phyloP scores from a whole-genome alignment of 2,888 invertebrate species.

The Caenorhabditis auriculariae region DNA sequence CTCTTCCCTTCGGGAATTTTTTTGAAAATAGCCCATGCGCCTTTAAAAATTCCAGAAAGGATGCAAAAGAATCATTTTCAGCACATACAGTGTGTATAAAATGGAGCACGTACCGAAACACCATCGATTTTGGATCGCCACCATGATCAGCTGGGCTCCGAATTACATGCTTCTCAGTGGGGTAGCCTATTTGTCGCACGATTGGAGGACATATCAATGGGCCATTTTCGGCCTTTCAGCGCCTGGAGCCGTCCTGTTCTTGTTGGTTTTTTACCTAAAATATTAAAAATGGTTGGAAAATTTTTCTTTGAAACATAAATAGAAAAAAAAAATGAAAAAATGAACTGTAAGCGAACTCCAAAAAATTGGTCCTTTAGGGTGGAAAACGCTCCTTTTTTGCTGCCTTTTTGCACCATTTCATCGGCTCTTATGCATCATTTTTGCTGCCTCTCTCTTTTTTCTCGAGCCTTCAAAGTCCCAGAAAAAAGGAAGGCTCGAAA shows the following conservation, averaged over 20 bases:
- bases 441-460: too few species aligned
- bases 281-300: too few species aligned
- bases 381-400: too few species aligned
- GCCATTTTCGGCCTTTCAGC: constrained; percentile 41
- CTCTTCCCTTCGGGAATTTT: neutral
- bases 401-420: too few species aligned
- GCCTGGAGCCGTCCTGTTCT: constrained; percentile 48
- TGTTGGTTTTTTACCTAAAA: constrained; percentile 20
- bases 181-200: constrained; percentile 42
- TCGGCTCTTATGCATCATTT: too few species aligned
- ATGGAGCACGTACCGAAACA: constrained; percentile 57
- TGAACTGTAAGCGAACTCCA: too few species aligned
- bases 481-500: too few species aligned
- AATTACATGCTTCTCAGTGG: constrained; percentile 53
- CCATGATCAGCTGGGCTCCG: constrained; percentile 56
- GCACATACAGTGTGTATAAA: constrained; percentile 47
- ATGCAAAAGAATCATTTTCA: constrained; percentile 11
- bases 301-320: too few species aligned
- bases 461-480: too few species aligned
- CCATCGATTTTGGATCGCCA: constrained; percentile 55
- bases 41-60: neutral
- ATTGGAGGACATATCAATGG: constrained; percentile 53
- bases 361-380: too few species aligned
- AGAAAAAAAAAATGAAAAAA: too few species aligned
- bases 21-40: neutral